Percentiles rank a stretch among this genome's conserved stretches.
Evolutionary conservation across 2,113 vertebrate species (phyloP).

Genomic region (Mugil cephalus): DNA sequence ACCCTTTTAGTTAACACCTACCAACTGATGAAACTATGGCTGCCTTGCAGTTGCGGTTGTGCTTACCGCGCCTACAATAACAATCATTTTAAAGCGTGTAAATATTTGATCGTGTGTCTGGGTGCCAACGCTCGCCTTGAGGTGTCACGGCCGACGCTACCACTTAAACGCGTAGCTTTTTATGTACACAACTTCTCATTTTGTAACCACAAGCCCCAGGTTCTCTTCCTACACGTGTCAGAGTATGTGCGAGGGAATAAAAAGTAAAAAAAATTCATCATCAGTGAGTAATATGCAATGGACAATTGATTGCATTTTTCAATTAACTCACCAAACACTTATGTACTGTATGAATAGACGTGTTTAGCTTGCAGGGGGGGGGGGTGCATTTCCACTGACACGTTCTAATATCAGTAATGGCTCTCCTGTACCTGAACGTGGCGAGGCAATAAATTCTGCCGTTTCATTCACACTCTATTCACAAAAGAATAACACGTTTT

Average conservation of each 20-base stretch:
- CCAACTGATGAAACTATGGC: no score
- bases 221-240: background rate
- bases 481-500: conserved; percentile 50
- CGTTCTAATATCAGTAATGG: conserved; percentile 15
- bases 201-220: background rate
- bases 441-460: conserved; percentile 7
- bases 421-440: conserved; percentile 6
- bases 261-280: background rate
- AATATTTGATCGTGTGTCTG: no score
- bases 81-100: no score
- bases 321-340: no score
- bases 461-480: conserved; percentile 11
- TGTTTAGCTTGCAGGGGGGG: background rate
- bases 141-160: no score
- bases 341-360: no score
- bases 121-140: no score
- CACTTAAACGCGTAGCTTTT: no score
- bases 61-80: no score
- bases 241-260: background rate
- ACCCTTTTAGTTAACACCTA: no score
- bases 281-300: background rate
- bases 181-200: no score
- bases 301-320: background rate
- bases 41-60: no score
- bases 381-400: background rate